Evolutionary conservation across 37 sponge, comb jelly and placozoan species (phyloP).

Genomic region (Diacarnus erythraeanus): DNA sequence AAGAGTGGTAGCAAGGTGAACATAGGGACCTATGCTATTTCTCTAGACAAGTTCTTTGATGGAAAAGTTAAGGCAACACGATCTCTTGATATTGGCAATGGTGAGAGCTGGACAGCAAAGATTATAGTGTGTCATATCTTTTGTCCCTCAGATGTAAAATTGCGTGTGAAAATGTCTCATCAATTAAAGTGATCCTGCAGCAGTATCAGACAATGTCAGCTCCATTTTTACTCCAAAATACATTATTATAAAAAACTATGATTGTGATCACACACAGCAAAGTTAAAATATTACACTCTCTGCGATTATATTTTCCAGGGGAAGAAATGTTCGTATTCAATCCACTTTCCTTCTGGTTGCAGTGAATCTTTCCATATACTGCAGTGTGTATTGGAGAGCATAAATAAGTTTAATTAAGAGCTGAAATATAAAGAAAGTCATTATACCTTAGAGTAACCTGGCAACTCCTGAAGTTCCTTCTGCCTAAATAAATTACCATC

Average conservation of each 20-base stretch:
- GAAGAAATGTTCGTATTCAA: too few species aligned
- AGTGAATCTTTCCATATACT: conserved; percentile 84
- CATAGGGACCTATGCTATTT: conserved; percentile 59
- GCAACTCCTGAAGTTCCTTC: conserved; percentile 62
- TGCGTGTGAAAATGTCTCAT: conserved; percentile 24
- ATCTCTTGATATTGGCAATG: conserved; percentile 62
- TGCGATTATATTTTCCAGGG: too few species aligned
- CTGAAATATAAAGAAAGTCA: neutral
- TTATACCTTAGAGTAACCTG: conserved; percentile 74
- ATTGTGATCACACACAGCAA: too few species aligned
- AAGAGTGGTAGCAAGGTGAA: conserved; percentile 60
- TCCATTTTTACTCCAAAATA: too few species aligned
- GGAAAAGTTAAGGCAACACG: conserved; percentile 29
- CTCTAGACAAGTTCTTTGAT: conserved; percentile 72
- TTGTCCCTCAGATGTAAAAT: conserved; percentile 30
- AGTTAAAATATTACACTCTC: too few species aligned
- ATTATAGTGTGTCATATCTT: neutral
- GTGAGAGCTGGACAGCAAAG: conserved; percentile 16
- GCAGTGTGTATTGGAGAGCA: neutral
- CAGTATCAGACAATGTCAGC: too few species aligned
- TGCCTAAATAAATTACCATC: conserved; percentile 73
- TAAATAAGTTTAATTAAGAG: neutral
- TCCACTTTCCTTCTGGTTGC: conserved; percentile 62
- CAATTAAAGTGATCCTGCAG: too few species aligned
- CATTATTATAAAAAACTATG: too few species aligned